phyloP scores from a whole-genome alignment of 2,888 invertebrate genomes.

The Agriotes lineatus region DNA sequence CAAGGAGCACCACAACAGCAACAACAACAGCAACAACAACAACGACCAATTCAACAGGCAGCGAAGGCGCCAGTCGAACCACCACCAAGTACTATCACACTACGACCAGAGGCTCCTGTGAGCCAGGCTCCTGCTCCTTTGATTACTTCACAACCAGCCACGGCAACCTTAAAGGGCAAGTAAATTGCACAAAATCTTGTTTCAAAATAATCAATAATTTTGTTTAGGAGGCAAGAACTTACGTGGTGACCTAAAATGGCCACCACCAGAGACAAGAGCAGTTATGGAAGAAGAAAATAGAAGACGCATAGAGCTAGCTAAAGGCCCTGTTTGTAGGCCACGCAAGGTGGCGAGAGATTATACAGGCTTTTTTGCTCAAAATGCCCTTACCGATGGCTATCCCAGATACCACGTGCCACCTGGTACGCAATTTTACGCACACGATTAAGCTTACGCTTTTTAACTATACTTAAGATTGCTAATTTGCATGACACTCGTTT shows the following conservation, averaged over 20 bases:
- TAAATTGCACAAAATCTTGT: not conserved
- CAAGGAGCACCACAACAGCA: constrained; percentile 43
- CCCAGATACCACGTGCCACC: constrained; percentile 89
- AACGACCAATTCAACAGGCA: not conserved
- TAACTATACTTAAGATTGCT: constrained; percentile 16
- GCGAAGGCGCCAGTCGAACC: constrained; percentile 66
- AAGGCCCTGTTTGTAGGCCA: constrained; percentile 82
- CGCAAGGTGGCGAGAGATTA: constrained; percentile 78
- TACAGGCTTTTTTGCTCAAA: constrained; percentile 82
- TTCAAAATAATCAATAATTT: not conserved
- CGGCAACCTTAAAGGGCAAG: constrained; percentile 76
- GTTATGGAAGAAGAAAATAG: constrained; percentile 81
- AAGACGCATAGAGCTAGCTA: constrained; percentile 77
- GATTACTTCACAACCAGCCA: constrained; percentile 84
- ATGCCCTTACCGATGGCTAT: constrained; percentile 82
- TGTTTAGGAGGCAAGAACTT: constrained; percentile 80
- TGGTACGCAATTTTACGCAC: constrained; percentile 85
- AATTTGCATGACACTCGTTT: constrained; percentile 22
- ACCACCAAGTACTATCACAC: constrained; percentile 78
- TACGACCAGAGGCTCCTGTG: constrained; percentile 80
- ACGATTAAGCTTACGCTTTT: constrained; percentile 20
- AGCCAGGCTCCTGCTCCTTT: constrained; percentile 83
- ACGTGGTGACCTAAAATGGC: constrained; percentile 91
- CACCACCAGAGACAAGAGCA: constrained; percentile 81
- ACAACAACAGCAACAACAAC: constrained; percentile 45